Percentiles rank a stretch among this genome's conserved stretches.
Evolutionary conservation across 1,140 invertebrate species (phyloP).

Genomic region (Lycorma delicatula): DNA sequence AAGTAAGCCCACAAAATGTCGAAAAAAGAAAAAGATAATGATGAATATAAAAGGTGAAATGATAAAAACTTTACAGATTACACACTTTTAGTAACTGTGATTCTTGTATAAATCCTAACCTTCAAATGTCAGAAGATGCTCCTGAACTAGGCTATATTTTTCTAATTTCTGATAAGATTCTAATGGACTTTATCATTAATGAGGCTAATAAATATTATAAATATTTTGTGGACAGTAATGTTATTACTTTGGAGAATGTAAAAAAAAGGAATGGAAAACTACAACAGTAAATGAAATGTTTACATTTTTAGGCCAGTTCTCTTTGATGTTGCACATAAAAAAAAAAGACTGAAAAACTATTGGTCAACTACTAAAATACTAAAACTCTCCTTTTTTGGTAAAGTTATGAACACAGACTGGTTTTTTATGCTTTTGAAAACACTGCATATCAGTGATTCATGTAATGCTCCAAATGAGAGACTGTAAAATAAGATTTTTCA

Average conservation of each 20-base stretch:
- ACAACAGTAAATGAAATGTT: neutral
- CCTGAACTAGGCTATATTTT: neutral
- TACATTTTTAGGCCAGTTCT: neutral
- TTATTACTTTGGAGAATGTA: neutral
- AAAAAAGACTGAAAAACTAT: neutral
- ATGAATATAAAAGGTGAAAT: neutral
- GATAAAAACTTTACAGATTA: neutral
- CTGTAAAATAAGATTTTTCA: neutral
- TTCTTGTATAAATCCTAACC: neutral
- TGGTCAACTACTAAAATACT: neutral
- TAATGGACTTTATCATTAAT: neutral
- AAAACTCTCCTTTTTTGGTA: neutral
- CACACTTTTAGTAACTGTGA: neutral
- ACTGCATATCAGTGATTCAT: neutral
- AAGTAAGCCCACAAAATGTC: neutral
- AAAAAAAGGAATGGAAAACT: neutral
- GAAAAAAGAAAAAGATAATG: neutral
- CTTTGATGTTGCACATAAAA: neutral
- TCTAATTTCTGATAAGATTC: neutral
- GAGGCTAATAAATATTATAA: neutral
- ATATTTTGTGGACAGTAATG: neutral
- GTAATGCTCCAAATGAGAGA: neutral
- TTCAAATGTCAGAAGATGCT: neutral
- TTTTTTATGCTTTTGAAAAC: neutral
- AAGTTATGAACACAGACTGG: neutral